A percentile compares a stretch with the other conserved stretches of the same genome.
Conservation (phyloP, 2,797 vertebrate species). For the Acipenser transmontanus region DNA sequence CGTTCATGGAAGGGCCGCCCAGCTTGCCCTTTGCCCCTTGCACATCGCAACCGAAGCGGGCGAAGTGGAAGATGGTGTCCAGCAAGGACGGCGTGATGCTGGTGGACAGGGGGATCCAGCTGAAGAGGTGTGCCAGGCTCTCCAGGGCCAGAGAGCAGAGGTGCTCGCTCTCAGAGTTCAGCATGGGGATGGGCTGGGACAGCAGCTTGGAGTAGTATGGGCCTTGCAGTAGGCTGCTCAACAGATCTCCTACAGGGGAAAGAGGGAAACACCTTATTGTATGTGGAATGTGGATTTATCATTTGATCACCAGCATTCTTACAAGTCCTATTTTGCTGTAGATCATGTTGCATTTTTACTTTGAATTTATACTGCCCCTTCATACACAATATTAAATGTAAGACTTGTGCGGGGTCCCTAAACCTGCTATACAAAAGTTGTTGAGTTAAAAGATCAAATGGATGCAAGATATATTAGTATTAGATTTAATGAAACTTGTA, state of each 20-base stretch:
- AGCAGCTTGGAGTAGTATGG: conserved; percentile 79
- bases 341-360: too few relatives aligned
- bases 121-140: conserved; percentile 95
- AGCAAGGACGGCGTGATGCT: conserved; percentile 94
- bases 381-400: too few relatives aligned
- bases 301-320: too few relatives aligned
- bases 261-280: too few relatives aligned
- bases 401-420: too few relatives aligned
- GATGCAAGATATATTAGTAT: too few relatives aligned
- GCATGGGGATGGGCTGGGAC: conserved; percentile 79
- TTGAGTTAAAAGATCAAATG: too few relatives aligned
- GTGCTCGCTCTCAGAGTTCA: conserved; percentile 83
- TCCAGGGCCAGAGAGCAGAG: conserved; percentile 87
- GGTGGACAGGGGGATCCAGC: conserved; percentile 94
- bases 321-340: too few relatives aligned
- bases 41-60: conserved; percentile 89
- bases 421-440: too few relatives aligned
- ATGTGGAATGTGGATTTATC: too few relatives aligned
- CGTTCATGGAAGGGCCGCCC: conserved; percentile 49
- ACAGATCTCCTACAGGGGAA: conserved; percentile 62
- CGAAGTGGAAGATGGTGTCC: conserved; percentile 95
- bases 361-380: too few relatives aligned
- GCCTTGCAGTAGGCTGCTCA: conserved; percentile 83
- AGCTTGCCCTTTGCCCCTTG: conserved; percentile 60
- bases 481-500: too few relatives aligned